Percentiles rank a stretch among this genome's conserved stretches.
Conservation (phyloP, 2,888 invertebrate species). For the Eutolmus rufibarbis region DNA sequence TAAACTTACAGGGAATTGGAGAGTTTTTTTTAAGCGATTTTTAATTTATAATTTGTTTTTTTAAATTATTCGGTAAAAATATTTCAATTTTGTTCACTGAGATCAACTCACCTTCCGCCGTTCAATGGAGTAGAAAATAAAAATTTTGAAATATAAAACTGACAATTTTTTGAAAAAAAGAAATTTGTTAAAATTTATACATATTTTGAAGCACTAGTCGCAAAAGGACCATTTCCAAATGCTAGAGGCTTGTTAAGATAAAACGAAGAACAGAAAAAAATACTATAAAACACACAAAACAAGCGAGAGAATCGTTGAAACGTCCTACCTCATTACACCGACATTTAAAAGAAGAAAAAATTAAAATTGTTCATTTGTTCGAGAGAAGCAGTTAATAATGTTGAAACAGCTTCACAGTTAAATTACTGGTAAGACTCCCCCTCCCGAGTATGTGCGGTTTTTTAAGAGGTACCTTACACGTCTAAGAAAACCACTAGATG, state of each 20-base stretch:
- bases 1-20: too few relatives aligned
- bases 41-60: not conserved
- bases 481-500: not conserved
- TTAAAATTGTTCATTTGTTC: not conserved
- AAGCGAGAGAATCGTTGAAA: not conserved
- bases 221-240: not conserved
- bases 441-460: not conserved
- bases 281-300: not conserved
- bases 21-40: not conserved
- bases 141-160: not conserved
- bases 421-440: not conserved
- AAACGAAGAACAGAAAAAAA: not conserved
- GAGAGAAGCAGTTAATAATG: not conserved
- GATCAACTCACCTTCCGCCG: not conserved
- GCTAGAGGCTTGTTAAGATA: not conserved
- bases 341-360: not conserved
- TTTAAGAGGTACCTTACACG: not conserved
- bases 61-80: not conserved
- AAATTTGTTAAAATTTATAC: not conserved
- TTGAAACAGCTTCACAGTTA: not conserved
- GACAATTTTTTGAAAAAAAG: not conserved
- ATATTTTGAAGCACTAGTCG: not conserved
- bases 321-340: constrained; percentile 14
- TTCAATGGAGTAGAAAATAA: not conserved
- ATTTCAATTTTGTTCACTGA: not conserved